Evolutionary conservation across 2,888 invertebrate species (phyloP), one percentile per base, ranked within the genome.

Genomic region (Fissipunctia ypsillon): DNA sequence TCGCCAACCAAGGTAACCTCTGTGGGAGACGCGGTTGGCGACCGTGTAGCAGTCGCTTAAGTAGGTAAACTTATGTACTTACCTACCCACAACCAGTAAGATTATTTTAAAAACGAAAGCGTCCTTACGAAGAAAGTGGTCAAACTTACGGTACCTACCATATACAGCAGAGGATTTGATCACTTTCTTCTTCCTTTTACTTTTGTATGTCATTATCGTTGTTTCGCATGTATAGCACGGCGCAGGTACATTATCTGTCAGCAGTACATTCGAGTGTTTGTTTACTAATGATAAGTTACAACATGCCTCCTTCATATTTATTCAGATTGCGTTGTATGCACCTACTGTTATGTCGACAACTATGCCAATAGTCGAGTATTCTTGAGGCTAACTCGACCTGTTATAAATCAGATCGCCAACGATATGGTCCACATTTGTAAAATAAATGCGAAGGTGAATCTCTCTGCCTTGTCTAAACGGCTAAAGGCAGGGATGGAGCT

Each of bases 281-380:
- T 84, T 87, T 87, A 86, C 81, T 86, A 83, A 87, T 87, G 84
- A 86, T 87, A 84, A 75, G 76, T 87, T 87, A 81, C 86, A 75
- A 81, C 83, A 84, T 41, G 43, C 67, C 54, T 50, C 28, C 80
- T 84, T 82, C 63, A 78, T 87, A 87, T 87, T 80, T 86, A 86
- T 86, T 87, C 86, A 76, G 87, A 80, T 66, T 73, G 84, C 80
- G 80, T 86, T 69, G 66, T 75, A 50, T 80, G 73, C 73, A 78
- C 69, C 59, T 73, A 72, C 57, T 72, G 64, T 66, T 80, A 76
- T 64, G 71, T 76, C 72, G 73, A 66, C 84, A 74, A 67, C 76
- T 84, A 75, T 71, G 76, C 64, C 66, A 63, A 69, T 78, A 52
- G 54, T 64, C 77, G 28, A 43, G 22, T 77, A 71, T 77, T 77